Conservation (phyloP, 2,888 invertebrate genomes). For the Erpobdella octoculata region DNA sequence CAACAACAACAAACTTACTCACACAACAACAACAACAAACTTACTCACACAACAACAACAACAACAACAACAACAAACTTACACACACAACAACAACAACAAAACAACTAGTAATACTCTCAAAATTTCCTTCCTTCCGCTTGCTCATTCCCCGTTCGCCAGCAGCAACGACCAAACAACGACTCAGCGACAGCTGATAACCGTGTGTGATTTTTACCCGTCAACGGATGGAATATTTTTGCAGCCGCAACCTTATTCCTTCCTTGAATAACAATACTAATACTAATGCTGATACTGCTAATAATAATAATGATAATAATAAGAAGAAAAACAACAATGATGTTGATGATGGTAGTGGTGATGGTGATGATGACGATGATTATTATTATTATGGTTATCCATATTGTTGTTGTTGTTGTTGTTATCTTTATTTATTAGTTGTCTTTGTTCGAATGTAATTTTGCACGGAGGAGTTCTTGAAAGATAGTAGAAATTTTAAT, state of each 20-base stretch:
- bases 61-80: no score
- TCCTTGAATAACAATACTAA: background rate
- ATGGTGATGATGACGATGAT: slow-evolving; percentile 20
- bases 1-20: no score
- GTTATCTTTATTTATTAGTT: background rate
- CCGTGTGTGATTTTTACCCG: no score
- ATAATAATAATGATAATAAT: background rate
- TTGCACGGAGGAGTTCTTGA: background rate
- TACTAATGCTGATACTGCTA: background rate
- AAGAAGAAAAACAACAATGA: background rate
- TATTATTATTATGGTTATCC: background rate
- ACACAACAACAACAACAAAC: no score
- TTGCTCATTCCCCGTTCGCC: no score
- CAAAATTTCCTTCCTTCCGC: no score
- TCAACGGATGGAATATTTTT: no score
- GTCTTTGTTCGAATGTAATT: background rate
- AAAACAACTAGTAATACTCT: no score
- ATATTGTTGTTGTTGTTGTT: background rate
- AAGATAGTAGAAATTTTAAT: background rate
- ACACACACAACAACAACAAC: no score
- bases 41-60: no score
- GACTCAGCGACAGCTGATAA: no score
- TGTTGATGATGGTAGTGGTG: slow-evolving; percentile 20
- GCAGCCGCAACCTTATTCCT: background rate
- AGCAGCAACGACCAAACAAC: no score